Evolutionary conservation across 2,888 invertebrate genomes (phyloP), one percentile per base, ranked within the genome.

Genomic region (Notocelia uddmanniana): DNA sequence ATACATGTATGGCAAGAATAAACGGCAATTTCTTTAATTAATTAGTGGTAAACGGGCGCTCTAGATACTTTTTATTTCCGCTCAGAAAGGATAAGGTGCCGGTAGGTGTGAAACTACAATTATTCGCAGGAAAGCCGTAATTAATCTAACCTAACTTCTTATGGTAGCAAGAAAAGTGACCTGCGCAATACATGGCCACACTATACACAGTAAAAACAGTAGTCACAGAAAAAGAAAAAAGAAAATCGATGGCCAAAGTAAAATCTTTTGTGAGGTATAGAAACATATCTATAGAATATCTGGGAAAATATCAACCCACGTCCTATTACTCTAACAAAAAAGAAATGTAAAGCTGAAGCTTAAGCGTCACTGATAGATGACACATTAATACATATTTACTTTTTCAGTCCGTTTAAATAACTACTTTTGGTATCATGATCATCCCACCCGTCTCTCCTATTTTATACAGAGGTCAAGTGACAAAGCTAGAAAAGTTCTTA

Each of bases 71-170:
- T 59, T 64, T 66, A 64, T 66, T 59, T 52, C 9, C 31, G 26
- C 23, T 23, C 19, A 54, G n/a, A 41, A 26, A 50, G 41, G 23
- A 41, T 67, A 71, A 67, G 45, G 69, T 54, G 66, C 59, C 52
- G 50, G 45, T 67, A 60, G 54, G 69, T 73, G 69, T 63, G 58
- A 67, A 71, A 66, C 58, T 71, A 67, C 52, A 67, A 67, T 66
- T 57, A 70, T 70, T 70, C 52, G 64, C 41, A 59, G 71, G 66
- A 71, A 67, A 71, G 18, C 41, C 59, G 59, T 67, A 67, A 71
- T 71, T 71, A 67, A 71, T 71, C 59, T 71, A 71, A 71, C 59
- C 66, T 55, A 54, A 66, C 70, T 64, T 66, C 58, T 41, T 66
- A 41, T 11, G 23, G 21, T 13, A 23, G 58, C 50, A 64, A 63